Evolutionary conservation across 2,888 invertebrate genomes (phyloP), one percentile per base, ranked within the genome.

Genomic region (Lepidocyrtinus sp.): DNA sequence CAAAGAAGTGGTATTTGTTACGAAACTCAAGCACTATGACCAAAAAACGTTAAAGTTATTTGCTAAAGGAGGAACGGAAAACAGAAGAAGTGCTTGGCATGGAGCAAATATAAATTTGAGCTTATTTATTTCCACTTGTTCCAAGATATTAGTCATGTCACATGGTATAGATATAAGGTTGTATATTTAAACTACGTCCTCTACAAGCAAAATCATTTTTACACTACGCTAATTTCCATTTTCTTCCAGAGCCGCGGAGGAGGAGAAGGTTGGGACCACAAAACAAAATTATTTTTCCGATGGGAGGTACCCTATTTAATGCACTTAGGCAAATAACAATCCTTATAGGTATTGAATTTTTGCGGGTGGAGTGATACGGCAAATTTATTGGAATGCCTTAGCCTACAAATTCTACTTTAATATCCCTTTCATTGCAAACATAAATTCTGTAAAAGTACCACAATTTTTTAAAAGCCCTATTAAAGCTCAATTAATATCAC

Each of bases 101-200:
- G 12, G 12, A 59, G 59, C 22, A 21, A 19, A 21, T 59, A 59
- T 59, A 59, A 59, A 59, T 59, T 21, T 5, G 21, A 21, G 59
- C 59, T 59, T 59, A 21, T 59, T 59, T 59, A 59, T 59, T 19
- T 59, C 59, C 59, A 59, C 59, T 59, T 59, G 59, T 59, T 59
- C 59, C 59, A 15, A 22, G 59, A 59, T 59, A 59, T 59, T 59
- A 21, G 21, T 59, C 59, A 59, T 59, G 59, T 59, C 59, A n/a
- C 55, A 55, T 55, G 55, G n/a, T 55, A 15, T 55, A n/a, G 7
- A 17, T n/a, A 3, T 15, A 55, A n/a, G 3, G 55, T 55, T 55
- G 55, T 3, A 55, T n/a, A 55, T 17, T n/a, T 9, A 15, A 7
- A 15, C 17, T 55, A 55, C 55, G n/a, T n/a, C n/a, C n/a, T n/a